Base-by-base conservation (phyloP, 2,797 vertebrate species). In the Mus minutoides region DNA sequence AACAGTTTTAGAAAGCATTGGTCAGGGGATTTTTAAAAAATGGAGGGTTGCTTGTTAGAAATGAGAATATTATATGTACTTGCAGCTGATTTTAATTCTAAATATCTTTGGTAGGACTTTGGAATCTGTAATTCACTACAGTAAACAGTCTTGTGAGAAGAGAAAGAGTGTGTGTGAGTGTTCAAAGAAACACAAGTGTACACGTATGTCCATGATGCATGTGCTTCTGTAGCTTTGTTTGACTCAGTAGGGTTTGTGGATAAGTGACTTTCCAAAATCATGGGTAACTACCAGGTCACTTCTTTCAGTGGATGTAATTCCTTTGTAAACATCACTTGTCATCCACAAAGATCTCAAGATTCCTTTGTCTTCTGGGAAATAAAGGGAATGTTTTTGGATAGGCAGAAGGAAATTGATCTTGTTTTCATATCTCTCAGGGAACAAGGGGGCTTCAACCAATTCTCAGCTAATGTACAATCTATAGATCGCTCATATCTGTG, bases 71-170 rank as follows among this genome's bases (percentile, higher is more conserved):
- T 73, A 73, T 88, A 86, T 37, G 26, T 49, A 0, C 21, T 88
- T 77, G 58, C n/a, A 94, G 64, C 9, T 26, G 34, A 34, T 64
- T 95, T 94, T 56, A 90, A 94, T 83, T 97, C 46, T 49, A 93
- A 94, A 94, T 89, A 26, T 34, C 21, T 31, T 88, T 88, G 21
- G 11, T 43, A 46, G 26, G 87, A 29, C 75, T 73, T 94, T 62
- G 62, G 3, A 91, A 80, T 80, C 54, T 96, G 2, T 73, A 93
- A 78, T 94, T 92, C 93, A 83, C 14, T 58, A 34, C 1, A 94
- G 37, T 56, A 87, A 92, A 54, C 46, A 88, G 21, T 89, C 96
- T 85, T 64, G 13, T 8, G 17, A 40, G 29, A 2, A 7, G 22
- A 71, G 67, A 24, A 49, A 43, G 58, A 49, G 43, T 43, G 9